A percentile compares a stretch with the other conserved stretches of the same genome.
phyloP scores from a whole-genome alignment of 2,888 invertebrate species.

The Mesorhabditis spiculigera region DNA sequence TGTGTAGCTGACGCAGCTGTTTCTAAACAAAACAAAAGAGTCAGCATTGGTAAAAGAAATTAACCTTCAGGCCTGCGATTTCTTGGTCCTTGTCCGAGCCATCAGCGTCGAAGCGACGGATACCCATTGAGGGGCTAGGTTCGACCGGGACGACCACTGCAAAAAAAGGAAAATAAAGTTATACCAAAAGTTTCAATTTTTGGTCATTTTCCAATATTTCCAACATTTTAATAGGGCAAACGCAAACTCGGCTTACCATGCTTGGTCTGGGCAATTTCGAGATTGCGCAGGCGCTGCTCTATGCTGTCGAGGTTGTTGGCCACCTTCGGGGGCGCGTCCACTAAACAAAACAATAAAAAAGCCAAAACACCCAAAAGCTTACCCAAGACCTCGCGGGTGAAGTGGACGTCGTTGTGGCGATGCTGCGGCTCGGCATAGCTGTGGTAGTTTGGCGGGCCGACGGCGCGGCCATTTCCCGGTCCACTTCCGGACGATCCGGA shows the following conservation, averaged over 20 bases:
- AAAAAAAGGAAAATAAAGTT: background rate
- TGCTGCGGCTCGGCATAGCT: background rate
- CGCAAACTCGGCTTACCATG: background rate
- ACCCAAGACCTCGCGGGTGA: background rate
- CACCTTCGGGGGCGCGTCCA: background rate
- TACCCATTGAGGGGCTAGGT: background rate
- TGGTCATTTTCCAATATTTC: slow-evolving; percentile 3
- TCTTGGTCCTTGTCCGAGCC: background rate
- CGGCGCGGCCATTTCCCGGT: too few relatives aligned
- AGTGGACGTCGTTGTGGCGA: background rate
- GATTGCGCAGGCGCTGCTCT: background rate
- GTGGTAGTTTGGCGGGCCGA: too few relatives aligned
- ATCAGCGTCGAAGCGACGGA: background rate
- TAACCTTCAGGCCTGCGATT: background rate
- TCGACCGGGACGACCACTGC: background rate
- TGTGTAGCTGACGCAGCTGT: too few relatives aligned
- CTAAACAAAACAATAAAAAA: background rate
- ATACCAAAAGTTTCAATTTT: background rate
- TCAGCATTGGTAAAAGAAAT: background rate
- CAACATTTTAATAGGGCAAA: background rate
- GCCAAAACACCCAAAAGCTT: background rate
- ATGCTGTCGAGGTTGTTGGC: background rate
- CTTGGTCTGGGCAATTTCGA: background rate
- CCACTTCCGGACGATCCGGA: too few relatives aligned
- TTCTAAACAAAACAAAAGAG: too few relatives aligned